Base-by-base conservation (phyloP, 2,888 invertebrate genomes). In the Phaonia tiefii region DNA sequence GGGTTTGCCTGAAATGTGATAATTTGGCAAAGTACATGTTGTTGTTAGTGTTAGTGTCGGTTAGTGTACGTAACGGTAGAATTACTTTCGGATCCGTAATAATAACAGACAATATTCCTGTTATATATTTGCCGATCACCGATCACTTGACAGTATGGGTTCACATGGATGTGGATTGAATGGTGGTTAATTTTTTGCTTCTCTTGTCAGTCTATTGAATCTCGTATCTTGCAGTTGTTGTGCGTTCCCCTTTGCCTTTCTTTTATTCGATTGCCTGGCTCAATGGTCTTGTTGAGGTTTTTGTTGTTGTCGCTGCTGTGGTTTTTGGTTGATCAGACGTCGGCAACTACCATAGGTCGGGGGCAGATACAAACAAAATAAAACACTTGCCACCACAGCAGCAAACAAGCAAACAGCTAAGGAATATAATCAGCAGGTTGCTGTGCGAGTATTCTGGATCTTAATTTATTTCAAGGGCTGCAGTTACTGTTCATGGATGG, bases 381-480 rank as follows among this genome's bases (percentile, higher is more conserved):
- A 60, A 75, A 69, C 70, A 79, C 75, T 75, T 79, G 74, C 69
- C 44, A 11, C 39, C 15, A n/a, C n/a, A n/a, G 31, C 31, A 15
- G 56, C 70, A 79, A 31, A 66, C 56, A 70, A 56, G 44, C n/a
- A n/a, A 79, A 74, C 65, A 2, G 22, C 70, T 60, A 1, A 65
- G 31, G 31, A 31, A 31, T 54, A 56, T 63, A 79, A 75, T 58
- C 66, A 75, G 79, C 75, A 79, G 75, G 75, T 75, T 79, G 46
- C 22, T 20, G 26, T n/a, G 10, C 56, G 26, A 51, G 31, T 37
- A 10, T 67, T 22, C 11, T 11, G 17, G 20, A 20, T 22, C 71
- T 37, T n/a, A 1, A 10, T 49, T 58, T 67, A 42, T 7, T 11
- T 11, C 37, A 67, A 58, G 31, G 56, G 49, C 22, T 5, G 46